Base-by-base conservation (phyloP, 2,113 vertebrate genomes). In the Sinocyclocheilus grahami region DNA sequence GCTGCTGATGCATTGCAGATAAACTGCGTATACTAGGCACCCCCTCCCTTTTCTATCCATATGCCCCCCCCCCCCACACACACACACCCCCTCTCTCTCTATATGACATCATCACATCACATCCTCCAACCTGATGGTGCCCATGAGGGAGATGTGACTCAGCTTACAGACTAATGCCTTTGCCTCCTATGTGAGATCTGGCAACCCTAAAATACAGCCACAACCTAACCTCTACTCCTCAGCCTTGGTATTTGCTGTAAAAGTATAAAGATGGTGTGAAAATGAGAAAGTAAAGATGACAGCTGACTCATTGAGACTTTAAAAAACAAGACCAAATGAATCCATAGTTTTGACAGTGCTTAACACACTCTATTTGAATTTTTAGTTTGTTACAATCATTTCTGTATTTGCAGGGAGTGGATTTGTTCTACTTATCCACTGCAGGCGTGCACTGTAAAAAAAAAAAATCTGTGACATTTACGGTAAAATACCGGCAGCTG, bases 1-100 rank as follows among this genome's bases (percentile, higher is more conserved):
- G 92, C 91, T 92, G 92, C 92, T 96, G 95, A 95, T 96, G 95
- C 95, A 96, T 95, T 96, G 95, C 95, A 95, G 95, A 95, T 95
- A 95, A 95, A 95, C 94, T 96, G 95, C 95, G 94, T 93, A 92
- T 93, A 83, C 87, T 42, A 78, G 88, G 37, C 76, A 90, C 91
- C 92, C 91, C 93, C 93, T 93, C 94, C 93, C 90, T 86, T 87
- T 82, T 86, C 82, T 63, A 78, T 81, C 76, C 75, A 81, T 78
- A 78, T 16, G 51, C 88, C 87, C 83, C 87, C 88, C 53, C 53
- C 53, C 1, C 51, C 5, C 51, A 53, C 51, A 53, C 51, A 53
- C 51, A 53, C 51, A 55, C 86, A 77, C 78, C 53, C 84, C 86
- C 88, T 78, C 62, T 89, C 82, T 62, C 62, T 88, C 82, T 63